phyloP scores from a whole-genome alignment of 2,797 vertebrate species.

The Pantherophis alleghaniensis region DNA sequence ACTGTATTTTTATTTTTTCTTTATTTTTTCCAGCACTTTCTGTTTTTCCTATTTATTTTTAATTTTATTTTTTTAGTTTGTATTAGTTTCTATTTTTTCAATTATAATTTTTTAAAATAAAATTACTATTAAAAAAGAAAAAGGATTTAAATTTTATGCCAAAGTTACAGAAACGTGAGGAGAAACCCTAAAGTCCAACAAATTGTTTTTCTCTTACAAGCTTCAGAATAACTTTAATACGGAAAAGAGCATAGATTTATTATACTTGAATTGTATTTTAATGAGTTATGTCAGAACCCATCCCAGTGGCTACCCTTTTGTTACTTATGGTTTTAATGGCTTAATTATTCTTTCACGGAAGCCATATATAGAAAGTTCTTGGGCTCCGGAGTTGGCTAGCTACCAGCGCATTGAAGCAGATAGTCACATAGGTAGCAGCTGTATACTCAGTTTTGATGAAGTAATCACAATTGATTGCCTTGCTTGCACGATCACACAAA shows the following conservation, averaged over 20 bases:
- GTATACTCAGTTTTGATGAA: slow-evolving; percentile 70
- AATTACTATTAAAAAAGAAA: neutral
- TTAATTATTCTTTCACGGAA: slow-evolving; percentile 71
- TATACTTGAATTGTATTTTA: slow-evolving; percentile 67
- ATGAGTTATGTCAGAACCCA: slow-evolving; percentile 64
- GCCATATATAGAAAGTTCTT: slow-evolving; percentile 66
- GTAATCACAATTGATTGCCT: slow-evolving; percentile 69
- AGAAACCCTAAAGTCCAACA: slow-evolving; percentile 40
- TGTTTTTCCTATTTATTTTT: neutral
- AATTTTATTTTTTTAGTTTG: neutral
- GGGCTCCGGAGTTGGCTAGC: slow-evolving; percentile 75
- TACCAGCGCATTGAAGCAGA: slow-evolving; percentile 88
- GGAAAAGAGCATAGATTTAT: slow-evolving; percentile 58
- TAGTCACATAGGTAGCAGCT: slow-evolving; percentile 77
- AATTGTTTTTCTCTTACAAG: slow-evolving; percentile 22
- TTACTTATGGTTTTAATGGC: slow-evolving; percentile 42
- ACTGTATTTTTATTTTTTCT: neutral
- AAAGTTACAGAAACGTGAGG: neutral
- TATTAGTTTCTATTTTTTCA: neutral
- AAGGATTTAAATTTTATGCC: neutral
- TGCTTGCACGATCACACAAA: slow-evolving; percentile 60
- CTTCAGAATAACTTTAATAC: slow-evolving; percentile 51
- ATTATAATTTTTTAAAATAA: neutral
- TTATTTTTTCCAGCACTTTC: neutral
- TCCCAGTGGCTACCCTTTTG: slow-evolving; percentile 65